These are phyloP conservation scores for Poeciliopsis gracilis DNA, from an alignment of 2,797 vertebrate species.

Conservation along the genomic window DNA sequence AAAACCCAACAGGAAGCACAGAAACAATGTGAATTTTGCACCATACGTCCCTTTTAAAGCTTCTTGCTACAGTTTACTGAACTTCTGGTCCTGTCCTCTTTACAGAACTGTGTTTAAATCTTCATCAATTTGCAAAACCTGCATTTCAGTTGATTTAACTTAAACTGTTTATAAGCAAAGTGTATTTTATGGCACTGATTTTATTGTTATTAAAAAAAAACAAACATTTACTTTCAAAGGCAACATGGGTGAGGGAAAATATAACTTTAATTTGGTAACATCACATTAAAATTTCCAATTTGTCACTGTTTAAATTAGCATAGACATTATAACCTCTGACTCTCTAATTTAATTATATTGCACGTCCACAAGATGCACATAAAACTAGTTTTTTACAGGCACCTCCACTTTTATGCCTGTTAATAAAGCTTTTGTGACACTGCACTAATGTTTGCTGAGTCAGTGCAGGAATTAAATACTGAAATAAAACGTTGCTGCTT, in stretches of 20 bases:
- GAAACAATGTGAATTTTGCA: no score
- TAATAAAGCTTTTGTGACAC: constrained; percentile 3
- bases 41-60: no score
- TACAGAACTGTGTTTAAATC: no score
- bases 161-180: background rate
- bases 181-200: background rate
- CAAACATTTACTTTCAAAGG: background rate
- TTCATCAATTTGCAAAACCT: no score
- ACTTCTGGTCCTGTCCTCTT: no score
- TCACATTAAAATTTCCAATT: background rate
- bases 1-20: no score
- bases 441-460: background rate
- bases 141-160: no score
- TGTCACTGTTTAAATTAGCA: background rate
- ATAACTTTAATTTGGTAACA: background rate
- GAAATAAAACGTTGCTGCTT: background rate
- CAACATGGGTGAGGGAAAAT: background rate
- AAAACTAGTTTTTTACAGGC: background rate
- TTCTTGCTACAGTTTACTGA: no score
- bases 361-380: background rate
- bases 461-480: background rate
- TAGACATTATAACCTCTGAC: background rate
- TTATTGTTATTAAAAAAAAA: background rate
- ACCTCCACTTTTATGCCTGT: background rate
- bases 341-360: constrained; percentile 4